These are phyloP conservation scores for Sciaenops ocellatus DNA, from an alignment of 2,797 vertebrate genomes.

Conservation along the genomic window DNA sequence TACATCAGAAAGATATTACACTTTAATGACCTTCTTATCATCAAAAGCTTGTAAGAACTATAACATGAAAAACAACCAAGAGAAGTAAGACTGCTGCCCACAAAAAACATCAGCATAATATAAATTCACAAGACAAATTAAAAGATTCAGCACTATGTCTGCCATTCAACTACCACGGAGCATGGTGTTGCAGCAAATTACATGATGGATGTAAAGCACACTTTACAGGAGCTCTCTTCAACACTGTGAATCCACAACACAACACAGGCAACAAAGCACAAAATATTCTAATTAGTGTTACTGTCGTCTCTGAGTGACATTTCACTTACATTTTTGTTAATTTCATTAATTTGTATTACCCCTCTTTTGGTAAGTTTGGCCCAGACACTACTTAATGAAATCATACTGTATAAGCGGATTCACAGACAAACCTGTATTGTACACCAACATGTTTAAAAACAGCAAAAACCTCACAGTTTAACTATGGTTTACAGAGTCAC, in stretches of 20 bases:
- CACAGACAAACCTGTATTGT: neutral
- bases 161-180: neutral
- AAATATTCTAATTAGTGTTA: neutral
- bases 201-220: slow-evolving; percentile 2
- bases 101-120: neutral
- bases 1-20: slow-evolving; percentile 1
- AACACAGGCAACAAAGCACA: neutral
- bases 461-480: neutral
- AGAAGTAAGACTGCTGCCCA: neutral
- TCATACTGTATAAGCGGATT: neutral
- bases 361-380: neutral
- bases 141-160: neutral
- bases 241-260: slow-evolving; percentile 7
- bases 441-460: neutral
- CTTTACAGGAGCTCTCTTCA: neutral
- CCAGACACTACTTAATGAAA: neutral
- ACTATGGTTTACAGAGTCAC: slow-evolving; percentile 22
- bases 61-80: neutral
- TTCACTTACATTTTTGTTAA: neutral
- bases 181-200: neutral
- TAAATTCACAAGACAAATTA: neutral
- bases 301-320: neutral
- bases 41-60: neutral
- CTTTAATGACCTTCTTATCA: neutral
- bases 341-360: neutral